Conservation (phyloP, 2,888 invertebrate species). For the Heterodera filipjevi region DNA sequence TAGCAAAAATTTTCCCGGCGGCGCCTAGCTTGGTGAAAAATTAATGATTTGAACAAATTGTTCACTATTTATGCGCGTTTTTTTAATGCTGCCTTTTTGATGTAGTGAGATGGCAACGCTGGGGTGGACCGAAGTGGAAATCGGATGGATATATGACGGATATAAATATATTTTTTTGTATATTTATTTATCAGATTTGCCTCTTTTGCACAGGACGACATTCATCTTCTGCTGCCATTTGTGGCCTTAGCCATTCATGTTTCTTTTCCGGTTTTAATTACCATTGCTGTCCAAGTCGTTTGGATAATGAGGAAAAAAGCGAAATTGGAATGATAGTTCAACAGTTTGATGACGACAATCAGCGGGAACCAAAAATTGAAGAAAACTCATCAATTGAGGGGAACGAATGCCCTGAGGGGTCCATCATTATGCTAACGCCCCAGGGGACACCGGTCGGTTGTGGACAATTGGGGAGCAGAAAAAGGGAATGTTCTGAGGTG, state of each 20-base stretch:
- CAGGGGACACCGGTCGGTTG: conserved; percentile 39
- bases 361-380: neutral
- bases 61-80: too few relatives aligned
- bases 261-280: conserved; percentile 64
- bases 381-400: neutral
- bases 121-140: too few relatives aligned
- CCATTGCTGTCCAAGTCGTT: conserved; percentile 61
- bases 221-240: conserved; percentile 49
- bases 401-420: conserved; percentile 42
- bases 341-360: neutral
- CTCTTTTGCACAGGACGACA: conserved; percentile 41
- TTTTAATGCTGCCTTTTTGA: too few relatives aligned
- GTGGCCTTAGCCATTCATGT: conserved; percentile 58
- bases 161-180: neutral
- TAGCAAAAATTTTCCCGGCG: too few relatives aligned
- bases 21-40: too few relatives aligned
- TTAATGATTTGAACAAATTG: too few relatives aligned
- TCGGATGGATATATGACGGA: too few relatives aligned
- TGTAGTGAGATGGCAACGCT: too few relatives aligned
- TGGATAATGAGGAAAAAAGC: conserved; percentile 46
- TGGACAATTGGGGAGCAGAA: conserved; percentile 25
- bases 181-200: neutral
- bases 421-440: conserved; percentile 45
- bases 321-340: neutral
- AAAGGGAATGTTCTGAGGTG: conserved; percentile 37